Evolutionary conservation across 2,113 vertebrate genomes (phyloP), one percentile per base, ranked within the genome.

Genomic region (Lepisosteus osseus): DNA sequence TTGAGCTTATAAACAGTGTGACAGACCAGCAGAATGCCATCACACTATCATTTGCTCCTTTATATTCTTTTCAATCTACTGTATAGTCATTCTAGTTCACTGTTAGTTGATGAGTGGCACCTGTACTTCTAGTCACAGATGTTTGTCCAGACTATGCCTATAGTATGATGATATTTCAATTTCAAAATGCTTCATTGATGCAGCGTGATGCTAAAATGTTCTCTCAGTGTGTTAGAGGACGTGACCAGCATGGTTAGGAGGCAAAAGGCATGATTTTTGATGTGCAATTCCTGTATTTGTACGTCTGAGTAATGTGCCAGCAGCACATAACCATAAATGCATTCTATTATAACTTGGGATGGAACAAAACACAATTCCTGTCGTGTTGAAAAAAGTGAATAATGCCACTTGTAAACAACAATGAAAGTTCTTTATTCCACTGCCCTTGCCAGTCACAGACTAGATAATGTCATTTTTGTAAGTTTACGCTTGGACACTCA

Each of bases 331-430:
- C 29, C 29, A 29, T 29, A 29, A 29, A 29, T 29, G 29, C 29
- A 29, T 29, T 29, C 29, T 29, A n/a, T 7, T n/a, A 42, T 47
- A 68, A 78, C 80, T 76, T 80, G 80, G 56, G 61, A 67, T 29
- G 55, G 9, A 74, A 79, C 79, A 78, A 83, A 83, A 85, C 83
- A 81, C 78, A 75, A 72, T 17, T 67, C 73, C 82, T 83, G 74
- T 74, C 62, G 65, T 65, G 54, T 81, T 86, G 56, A 76, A 87
- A 87, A 81, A 87, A 86, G 80, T 79, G 87, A 77, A 75, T 43
- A 15, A 61, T 78, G 78, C 79, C 78, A 83, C 82, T 84, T 86
- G 29, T 78, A 81, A 74, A 77, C 40, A 51, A 29, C 51, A 72
- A 69, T 80, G 72, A 61, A 76, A 73, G 63, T 81, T 80, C 73